Evolutionary conservation across 2,113 vertebrate genomes (phyloP).

Genomic region (Steatornis caripensis): DNA sequence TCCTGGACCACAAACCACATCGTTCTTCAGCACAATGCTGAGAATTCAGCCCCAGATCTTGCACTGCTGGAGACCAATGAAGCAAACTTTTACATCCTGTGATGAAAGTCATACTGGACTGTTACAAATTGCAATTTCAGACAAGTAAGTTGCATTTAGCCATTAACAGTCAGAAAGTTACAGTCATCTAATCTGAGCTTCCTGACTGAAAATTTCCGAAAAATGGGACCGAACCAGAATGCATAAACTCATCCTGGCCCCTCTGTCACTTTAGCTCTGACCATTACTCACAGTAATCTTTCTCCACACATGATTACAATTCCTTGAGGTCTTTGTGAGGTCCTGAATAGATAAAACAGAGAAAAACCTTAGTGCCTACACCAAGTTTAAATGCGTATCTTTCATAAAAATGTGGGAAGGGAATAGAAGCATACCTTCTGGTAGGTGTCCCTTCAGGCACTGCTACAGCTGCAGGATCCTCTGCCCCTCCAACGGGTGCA

Average conservation of each 20-base stretch:
- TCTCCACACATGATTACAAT: neutral
- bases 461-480: neutral
- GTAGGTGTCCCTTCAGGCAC: neutral
- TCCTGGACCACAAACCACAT: neutral
- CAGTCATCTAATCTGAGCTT: neutral
- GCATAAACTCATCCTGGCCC: neutral
- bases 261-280: neutral
- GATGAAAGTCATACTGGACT: constrained; percentile 34
- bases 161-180: neutral
- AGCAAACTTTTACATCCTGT: constrained; percentile 56
- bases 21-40: constrained; percentile 58
- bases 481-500: no score
- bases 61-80: constrained; percentile 67
- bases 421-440: neutral
- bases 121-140: constrained; percentile 63
- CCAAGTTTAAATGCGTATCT: accelerated
- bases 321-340: neutral
- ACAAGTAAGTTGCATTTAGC: constrained; percentile 48
- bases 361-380: neutral
- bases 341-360: neutral
- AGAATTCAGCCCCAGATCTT: constrained; percentile 61
- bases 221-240: neutral
- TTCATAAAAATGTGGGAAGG: neutral
- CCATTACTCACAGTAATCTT: neutral
- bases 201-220: neutral